Evolutionary conservation across 2,113 vertebrate species (phyloP).

Genomic region (Sula dactylatra): DNA sequence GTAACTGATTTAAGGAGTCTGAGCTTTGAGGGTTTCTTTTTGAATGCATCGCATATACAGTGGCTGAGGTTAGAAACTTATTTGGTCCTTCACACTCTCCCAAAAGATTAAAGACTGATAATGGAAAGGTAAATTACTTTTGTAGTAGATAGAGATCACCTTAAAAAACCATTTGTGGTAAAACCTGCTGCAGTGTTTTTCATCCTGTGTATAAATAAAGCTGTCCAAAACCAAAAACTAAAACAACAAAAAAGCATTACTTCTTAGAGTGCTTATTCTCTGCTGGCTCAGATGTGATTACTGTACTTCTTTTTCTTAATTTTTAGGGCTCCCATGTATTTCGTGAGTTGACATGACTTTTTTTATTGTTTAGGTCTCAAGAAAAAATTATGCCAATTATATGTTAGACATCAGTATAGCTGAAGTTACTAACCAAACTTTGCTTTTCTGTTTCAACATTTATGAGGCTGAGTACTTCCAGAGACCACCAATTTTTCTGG

Average conservation of each 20-base stretch:
- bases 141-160: neutral
- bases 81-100: neutral
- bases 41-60: neutral
- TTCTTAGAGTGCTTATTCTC: neutral
- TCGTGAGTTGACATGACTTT: neutral
- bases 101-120: constrained; percentile 7
- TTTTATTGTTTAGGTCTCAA: neutral
- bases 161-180: neutral
- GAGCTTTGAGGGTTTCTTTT: constrained; percentile 3
- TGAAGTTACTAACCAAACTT: neutral
- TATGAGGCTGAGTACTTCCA: neutral
- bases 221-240: neutral
- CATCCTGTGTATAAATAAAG: neutral
- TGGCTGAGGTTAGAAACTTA: neutral
- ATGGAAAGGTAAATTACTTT: neutral
- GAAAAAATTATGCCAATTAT: neutral
- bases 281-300: neutral
- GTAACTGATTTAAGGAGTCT: neutral
- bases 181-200: neutral
- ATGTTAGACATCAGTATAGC: neutral
- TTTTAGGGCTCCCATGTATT: neutral
- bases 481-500: neutral
- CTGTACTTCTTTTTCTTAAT: neutral
- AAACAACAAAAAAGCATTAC: neutral
- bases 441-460: neutral